phyloP scores from a whole-genome alignment of 2,888 invertebrate species.

The Apoderus coryli region DNA sequence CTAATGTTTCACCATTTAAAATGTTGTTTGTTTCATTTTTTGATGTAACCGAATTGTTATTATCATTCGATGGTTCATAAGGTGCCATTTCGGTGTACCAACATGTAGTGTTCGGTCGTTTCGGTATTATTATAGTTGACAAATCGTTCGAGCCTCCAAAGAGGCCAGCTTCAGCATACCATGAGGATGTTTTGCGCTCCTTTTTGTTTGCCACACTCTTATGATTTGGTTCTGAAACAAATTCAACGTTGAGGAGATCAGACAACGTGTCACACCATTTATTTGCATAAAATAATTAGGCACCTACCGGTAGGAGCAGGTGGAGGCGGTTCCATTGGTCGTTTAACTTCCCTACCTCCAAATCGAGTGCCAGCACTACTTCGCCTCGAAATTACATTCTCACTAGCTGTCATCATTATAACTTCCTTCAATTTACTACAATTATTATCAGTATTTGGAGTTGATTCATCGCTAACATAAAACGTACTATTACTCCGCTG shows the following conservation, averaged over 20 bases:
- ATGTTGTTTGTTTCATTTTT: constrained; percentile 12
- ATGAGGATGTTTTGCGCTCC: constrained; percentile 16
- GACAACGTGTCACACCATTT: too few species aligned
- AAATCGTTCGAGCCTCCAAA: constrained; percentile 24
- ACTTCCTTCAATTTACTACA: too few species aligned
- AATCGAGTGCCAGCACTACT: constrained; percentile 14
- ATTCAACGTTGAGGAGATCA: too few species aligned
- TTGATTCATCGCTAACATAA: too few species aligned
- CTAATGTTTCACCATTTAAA: constrained; percentile 25
- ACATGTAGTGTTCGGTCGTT: constrained; percentile 38
- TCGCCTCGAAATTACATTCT: too few species aligned
- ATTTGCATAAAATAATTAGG: too few species aligned
- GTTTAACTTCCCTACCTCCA: constrained; percentile 10
- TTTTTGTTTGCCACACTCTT: constrained; percentile 14
- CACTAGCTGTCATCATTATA: too few species aligned
- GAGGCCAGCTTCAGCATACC: constrained; percentile 19
- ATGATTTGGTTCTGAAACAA: too few species aligned
- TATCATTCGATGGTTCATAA: constrained; percentile 33
- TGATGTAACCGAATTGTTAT: constrained; percentile 26
- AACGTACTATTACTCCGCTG: constrained; percentile 43
- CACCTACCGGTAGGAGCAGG: constrained; percentile 24
- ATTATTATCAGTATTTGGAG: too few species aligned
- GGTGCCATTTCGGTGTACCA: constrained; percentile 58
- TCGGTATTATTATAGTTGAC: constrained; percentile 30
- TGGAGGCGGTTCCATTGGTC: too few species aligned